These are phyloP conservation scores for Acanthopagrus latus DNA, from an alignment of 2,797 vertebrate species.

Conservation along the genomic window DNA sequence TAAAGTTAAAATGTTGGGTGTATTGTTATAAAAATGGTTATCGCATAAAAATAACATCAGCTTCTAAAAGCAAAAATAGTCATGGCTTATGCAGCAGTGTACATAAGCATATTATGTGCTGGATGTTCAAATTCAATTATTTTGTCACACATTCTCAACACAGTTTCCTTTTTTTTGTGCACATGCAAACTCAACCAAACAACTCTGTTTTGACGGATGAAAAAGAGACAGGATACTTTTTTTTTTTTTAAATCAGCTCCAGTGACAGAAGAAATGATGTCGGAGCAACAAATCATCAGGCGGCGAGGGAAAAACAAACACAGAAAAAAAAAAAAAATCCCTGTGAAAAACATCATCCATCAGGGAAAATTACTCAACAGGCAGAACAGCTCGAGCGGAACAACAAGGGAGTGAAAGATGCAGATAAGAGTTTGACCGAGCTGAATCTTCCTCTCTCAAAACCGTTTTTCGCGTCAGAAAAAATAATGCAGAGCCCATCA, in stretches of 20 bases:
- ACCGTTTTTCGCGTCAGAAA: not conserved
- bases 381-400: conserved; percentile 9
- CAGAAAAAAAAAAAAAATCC: not conserved
- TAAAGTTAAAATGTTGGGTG: not conserved
- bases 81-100: not conserved
- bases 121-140: not conserved
- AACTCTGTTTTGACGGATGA: not conserved
- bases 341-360: conserved; percentile 21
- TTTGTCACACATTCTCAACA: too few relatives aligned
- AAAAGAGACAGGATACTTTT: not conserved
- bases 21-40: not conserved
- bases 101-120: not conserved
- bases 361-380: conserved; percentile 8
- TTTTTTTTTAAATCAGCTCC: not conserved
- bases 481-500: conserved; percentile 27
- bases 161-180: not conserved
- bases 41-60: not conserved
- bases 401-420: conserved; percentile 14
- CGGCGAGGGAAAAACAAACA: not conserved
- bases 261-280: not conserved
- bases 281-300: conserved; percentile 12
- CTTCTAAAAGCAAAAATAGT: not conserved
- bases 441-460: conserved; percentile 1
- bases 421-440: conserved; percentile 23
- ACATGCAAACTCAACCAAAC: not conserved